Evolutionary conservation across 2,888 invertebrate species (phyloP).

Genomic region (Drosophila prolongata): DNA sequence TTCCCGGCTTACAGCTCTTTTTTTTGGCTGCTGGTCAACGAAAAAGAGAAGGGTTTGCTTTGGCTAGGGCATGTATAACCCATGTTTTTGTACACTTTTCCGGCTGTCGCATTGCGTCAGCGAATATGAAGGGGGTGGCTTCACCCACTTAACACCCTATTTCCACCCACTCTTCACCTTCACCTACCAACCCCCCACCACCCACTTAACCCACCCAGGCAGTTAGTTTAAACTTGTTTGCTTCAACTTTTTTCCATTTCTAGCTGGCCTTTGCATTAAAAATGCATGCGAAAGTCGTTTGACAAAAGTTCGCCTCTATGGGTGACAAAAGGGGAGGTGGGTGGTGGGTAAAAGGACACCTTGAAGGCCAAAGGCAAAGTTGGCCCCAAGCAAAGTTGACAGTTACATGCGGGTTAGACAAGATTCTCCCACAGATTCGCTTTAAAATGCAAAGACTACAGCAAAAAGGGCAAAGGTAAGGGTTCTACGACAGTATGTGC

Average conservation of each 20-base stretch:
- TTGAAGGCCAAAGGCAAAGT: slow-evolving; percentile 60
- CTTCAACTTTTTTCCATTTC: slow-evolving; percentile 40
- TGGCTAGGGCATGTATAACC: slow-evolving; percentile 1
- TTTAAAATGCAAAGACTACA: slow-evolving; percentile 32
- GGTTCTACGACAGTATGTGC: not conserved
- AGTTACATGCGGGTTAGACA: slow-evolving; percentile 62
- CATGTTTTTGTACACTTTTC: slow-evolving; percentile 9
- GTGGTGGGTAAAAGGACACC: slow-evolving; percentile 12
- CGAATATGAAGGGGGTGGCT: slow-evolving; percentile 23
- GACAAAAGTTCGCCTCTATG: slow-evolving; percentile 36
- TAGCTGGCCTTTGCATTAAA: slow-evolving; percentile 63
- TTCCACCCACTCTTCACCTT: slow-evolving; percentile 2
- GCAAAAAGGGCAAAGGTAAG: slow-evolving; percentile 19
- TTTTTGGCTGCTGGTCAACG: slow-evolving; percentile 37
- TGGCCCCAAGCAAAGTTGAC: slow-evolving; percentile 44
- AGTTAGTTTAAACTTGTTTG: slow-evolving; percentile 48
- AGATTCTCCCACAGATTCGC: slow-evolving; percentile 51
- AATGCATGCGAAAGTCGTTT: slow-evolving; percentile 65
- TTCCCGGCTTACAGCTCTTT: slow-evolving; percentile 53
- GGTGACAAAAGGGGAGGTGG: slow-evolving; percentile 33
- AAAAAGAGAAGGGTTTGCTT: slow-evolving; percentile 28
- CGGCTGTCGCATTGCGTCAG: slow-evolving; percentile 70
- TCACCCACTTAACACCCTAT: slow-evolving; percentile 4
- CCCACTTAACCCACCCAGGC: slow-evolving; percentile 1
- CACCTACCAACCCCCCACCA: not conserved